Evolutionary conservation across 1,140 invertebrate species (phyloP), one percentile per base, ranked within the genome.

Genomic region (Lepidurus arcticus): DNA sequence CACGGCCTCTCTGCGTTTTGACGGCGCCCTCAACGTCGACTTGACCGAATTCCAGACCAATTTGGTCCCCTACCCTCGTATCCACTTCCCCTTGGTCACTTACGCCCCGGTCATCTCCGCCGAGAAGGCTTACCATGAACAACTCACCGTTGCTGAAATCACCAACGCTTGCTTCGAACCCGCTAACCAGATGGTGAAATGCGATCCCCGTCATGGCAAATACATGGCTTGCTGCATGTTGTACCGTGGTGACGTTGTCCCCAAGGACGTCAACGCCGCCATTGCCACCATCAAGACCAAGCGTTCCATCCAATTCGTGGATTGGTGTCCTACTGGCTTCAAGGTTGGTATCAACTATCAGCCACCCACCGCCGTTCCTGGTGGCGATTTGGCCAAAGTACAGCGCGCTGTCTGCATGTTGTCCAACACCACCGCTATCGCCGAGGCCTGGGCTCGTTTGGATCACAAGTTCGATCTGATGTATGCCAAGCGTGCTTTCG

Each of bases 121-220:
- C 76, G 93, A 94, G 84, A 94, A 93, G 86, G 92, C 93, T n/a
- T 92, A 93, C 87, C 92, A 94, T 84, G 92, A 94, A 84, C 90
- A 92, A 82, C 85, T 93, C 79, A 91, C 90, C 9, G 91, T 95
- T n/a, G 90, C 91, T 44, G 93, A 95, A 84, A 94, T 95, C 83
- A 95, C 94, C 82, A 94, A 92, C 84, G 91, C 92, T n/a, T 94
- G 92, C 85, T 95, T 95, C 85, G 93, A 95, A 85, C 91, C 93
- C 47, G 90, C 91, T 82, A 95, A 94, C 87, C 93, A 95, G 88
- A 94, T 95, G 94, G 93, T 95, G n/a, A 95, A 95, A 85, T 95
- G 93, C 85, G 93, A 95, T 84, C 93, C 94, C 10, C 88, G 93
- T 81, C 91, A 93, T 84, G 94, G 93, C 80, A 95, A 95, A 84